Evolutionary conservation across 2,888 invertebrate species (phyloP).

Genomic region (Andrena praecox): DNA sequence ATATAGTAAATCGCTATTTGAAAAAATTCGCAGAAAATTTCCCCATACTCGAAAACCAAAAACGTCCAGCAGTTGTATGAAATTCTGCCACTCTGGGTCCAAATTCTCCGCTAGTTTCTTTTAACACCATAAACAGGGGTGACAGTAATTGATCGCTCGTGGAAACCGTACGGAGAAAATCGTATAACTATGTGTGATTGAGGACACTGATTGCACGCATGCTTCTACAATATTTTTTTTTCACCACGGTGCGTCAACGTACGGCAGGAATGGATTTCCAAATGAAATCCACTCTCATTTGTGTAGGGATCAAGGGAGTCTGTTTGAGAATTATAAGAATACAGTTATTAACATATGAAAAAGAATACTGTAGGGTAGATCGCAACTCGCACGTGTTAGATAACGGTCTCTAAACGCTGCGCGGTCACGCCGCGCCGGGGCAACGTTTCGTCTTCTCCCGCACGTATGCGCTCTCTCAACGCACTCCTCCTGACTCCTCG

Average conservation of each 20-base stretch:
- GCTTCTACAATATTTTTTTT: neutral
- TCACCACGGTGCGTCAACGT: neutral
- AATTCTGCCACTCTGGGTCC: neutral
- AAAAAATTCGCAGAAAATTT: neutral
- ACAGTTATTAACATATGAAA: too few species aligned
- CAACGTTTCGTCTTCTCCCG: too few species aligned
- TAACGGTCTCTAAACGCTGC: too few species aligned
- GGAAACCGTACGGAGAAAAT: neutral
- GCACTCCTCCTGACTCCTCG: too few species aligned
- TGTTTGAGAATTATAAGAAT: neutral
- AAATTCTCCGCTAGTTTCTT: neutral
- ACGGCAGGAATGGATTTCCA: neutral
- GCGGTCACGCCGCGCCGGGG: too few species aligned
- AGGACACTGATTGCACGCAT: neutral
- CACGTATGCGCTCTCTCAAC: too few species aligned
- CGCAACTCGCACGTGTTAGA: too few species aligned
- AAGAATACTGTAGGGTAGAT: too few species aligned
- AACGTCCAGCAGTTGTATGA: too few species aligned
- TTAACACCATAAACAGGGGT: neutral
- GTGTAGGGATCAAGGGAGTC: neutral
- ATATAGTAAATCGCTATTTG: neutral
- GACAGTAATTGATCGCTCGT: neutral
- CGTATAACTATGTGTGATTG: neutral
- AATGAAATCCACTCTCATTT: neutral
- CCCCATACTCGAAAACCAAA: too few species aligned